A percentile compares a stretch with the other conserved stretches of the same genome.
Conservation (phyloP, 1,140 invertebrate species). For the Ctenoplectra terminalis region DNA sequence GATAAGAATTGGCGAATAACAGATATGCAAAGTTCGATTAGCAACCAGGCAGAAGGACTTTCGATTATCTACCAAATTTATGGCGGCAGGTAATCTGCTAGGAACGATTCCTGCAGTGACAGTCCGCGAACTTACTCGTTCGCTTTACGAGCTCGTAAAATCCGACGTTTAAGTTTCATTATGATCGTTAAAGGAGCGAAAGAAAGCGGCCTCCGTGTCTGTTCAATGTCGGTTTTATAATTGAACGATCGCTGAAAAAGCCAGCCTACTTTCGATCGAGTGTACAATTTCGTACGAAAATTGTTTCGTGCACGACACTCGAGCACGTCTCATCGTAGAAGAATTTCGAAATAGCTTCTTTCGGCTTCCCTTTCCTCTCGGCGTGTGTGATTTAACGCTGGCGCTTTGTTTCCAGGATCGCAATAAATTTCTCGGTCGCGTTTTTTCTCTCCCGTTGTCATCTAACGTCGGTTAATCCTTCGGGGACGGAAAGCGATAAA, state of each 20-base stretch:
- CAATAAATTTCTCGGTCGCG: conserved; percentile 26
- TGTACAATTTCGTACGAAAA: not conserved
- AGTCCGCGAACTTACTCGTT: conserved; percentile 13
- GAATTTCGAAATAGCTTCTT: conserved; percentile 3
- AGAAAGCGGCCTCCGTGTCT: not conserved
- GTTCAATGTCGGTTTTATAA: conserved; percentile 2
- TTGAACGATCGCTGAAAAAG: not conserved
- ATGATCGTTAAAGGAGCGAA: conserved; percentile 8
- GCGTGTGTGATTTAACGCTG: conserved; percentile 5
- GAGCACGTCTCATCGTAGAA: not conserved
- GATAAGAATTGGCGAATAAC: not conserved
- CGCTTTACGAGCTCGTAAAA: conserved; percentile 58
- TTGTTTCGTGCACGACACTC: not conserved
- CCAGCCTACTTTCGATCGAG: not conserved
- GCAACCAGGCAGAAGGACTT: not conserved
- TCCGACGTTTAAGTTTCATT: conserved; percentile 28
- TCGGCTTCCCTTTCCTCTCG: not conserved
- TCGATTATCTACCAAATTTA: conserved; percentile 34
- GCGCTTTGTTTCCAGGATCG: conserved; percentile 25
- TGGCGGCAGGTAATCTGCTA: not conserved
- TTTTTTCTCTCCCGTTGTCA: conserved; percentile 15
- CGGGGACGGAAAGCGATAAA: conserved; percentile 18
- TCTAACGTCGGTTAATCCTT: conserved; percentile 29
- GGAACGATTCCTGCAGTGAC: conserved; percentile 14
- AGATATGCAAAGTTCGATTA: not conserved